Evolutionary conservation across 1,140 invertebrate genomes (phyloP).

Genomic region (Drosophila melanogaster): Release_6_plus_ISO1_MT NT_033779.5:6623001-6623500

Average conservation of each 20-base stretch:
- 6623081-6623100: too few relatives aligned
- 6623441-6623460: background rate
- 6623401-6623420: background rate
- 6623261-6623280: conserved; percentile 28
- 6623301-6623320: conserved; percentile 11
- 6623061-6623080: background rate
- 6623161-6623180: background rate
- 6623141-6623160: background rate
- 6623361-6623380: background rate
- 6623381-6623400: background rate
- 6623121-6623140: background rate
- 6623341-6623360: conserved; percentile 4
- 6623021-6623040: background rate
- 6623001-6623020: background rate
- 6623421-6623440: background rate
- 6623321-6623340: conserved; percentile 4
- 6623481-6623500: conserved; percentile 13
- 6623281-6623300: conserved; percentile 17
- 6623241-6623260: conserved; percentile 28
- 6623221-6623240: conserved; percentile 18
- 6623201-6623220: background rate
- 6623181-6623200: background rate
- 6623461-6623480: conserved; percentile 16
- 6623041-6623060: background rate
- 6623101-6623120: background rate